Conservation (phyloP, 2,888 invertebrate species). For the Noctuana brunneofusca region DNA sequence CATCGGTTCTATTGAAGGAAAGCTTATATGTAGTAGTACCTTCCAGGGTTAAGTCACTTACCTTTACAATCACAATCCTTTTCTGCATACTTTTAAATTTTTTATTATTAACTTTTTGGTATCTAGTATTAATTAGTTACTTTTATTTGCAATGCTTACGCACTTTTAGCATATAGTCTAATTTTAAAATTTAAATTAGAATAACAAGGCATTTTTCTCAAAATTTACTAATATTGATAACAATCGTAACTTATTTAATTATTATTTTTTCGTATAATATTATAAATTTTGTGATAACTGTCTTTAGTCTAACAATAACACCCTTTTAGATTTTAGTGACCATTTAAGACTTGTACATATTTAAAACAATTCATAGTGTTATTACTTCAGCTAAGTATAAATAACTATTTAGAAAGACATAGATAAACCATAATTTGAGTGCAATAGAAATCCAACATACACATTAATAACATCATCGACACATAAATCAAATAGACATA, state of each 20-base stretch:
- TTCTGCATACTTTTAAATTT: constrained; percentile 41
- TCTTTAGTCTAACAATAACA: not conserved
- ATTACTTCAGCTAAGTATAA: not conserved
- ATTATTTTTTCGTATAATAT: not conserved
- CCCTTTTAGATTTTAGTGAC: not conserved
- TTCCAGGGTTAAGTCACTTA: constrained; percentile 15
- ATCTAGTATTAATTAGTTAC: constrained; percentile 32
- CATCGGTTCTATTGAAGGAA: constrained; percentile 14
- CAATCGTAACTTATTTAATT: not conserved
- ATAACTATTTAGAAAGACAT: not conserved
- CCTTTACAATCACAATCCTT: constrained; percentile 23
- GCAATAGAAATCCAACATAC: not conserved
- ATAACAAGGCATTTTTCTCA: constrained; percentile 22
- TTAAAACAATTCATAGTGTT: not conserved
- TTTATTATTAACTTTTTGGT: constrained; percentile 41
- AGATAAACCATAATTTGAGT: not conserved
- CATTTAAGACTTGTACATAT: not conserved
- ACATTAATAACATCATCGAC: constrained; percentile 14
- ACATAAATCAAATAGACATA: not conserved
- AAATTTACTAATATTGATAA: not conserved
- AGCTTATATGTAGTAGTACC: constrained; percentile 25
- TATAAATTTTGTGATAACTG: constrained; percentile 24
- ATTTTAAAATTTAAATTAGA: constrained; percentile 32
- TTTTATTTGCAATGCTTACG: constrained; percentile 72
- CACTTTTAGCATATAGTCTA: constrained; percentile 50